Base-by-base conservation (phyloP, 2,797 vertebrate species). In the Rallus crepitans region DNA sequence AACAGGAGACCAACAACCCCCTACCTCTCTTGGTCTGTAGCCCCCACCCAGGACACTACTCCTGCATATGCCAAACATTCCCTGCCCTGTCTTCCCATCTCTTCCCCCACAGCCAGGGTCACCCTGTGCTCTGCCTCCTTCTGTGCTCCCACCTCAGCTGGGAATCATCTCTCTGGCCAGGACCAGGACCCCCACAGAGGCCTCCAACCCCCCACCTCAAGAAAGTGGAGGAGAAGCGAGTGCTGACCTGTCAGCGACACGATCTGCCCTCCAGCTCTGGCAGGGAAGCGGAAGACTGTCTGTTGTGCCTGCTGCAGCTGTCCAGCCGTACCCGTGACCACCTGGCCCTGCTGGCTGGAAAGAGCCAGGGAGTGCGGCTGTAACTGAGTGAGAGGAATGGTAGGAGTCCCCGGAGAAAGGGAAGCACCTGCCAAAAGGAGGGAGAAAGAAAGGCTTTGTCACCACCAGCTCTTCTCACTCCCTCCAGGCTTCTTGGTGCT, bases 311-410 rank as follows among this genome's bases (percentile, higher is more conserved):
- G 98, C 33, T 97, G 96, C 84, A 97, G 93, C 71, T 94, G 97
- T 33, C 97, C 97, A 50, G 96, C 48, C 42, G 95, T 89, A 82
- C 98, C 97, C 14, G 91, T 82, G 59, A 97, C 47, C 57, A 72
- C 75, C 96, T 98, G 98, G 94, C 98, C 98, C 93, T 98, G 98
- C 98, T 98, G 98, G 91, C 98, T 98, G 98, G 98, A 97, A 84
- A 98, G 98, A 97, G 98, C 97, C 97, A 98, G 98, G 80, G 98
- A 97, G 92, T 98, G 98, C 24, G 98, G 98, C 91, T 99, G 98
- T 97, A 98, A 98, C 97, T 98, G 98, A 97, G 98, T 95, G 95
- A 99, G 96, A 92, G 98, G 98, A 98, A 98, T 97, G 98, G 98
- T 94, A 94, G 98, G 98, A 95, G 98, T 98, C 95, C 98, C 98